A percentile compares a stretch with the other conserved stretches of the same genome.
Conservation (phyloP, 1,140 invertebrate species). For the Melanaphis sacchari region DNA sequence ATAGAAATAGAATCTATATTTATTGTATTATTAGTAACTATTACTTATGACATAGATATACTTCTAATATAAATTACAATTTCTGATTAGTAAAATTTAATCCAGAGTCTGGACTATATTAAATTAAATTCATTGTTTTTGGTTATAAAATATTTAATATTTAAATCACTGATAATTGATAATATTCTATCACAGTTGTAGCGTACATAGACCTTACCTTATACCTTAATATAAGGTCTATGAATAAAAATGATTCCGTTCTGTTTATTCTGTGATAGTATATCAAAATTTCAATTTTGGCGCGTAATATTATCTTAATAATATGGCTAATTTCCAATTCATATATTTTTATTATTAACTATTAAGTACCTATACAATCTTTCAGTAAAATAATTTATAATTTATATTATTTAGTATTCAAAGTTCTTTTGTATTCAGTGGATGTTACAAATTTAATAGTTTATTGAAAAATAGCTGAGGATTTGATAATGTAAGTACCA, state of each 20-base stretch:
- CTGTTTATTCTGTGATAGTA: not conserved
- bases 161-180: not conserved
- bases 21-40: too few species aligned
- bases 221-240: too few species aligned
- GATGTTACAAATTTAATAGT: not conserved
- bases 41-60: too few species aligned
- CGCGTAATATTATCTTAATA: slow-evolving; percentile 27
- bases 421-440: not conserved
- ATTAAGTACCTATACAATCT: not conserved
- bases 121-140: too few species aligned
- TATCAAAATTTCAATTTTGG: slow-evolving; percentile 23
- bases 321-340: not conserved
- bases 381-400: not conserved
- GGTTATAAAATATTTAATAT: not conserved
- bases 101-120: too few species aligned
- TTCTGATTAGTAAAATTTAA: too few species aligned
- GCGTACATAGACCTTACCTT: too few species aligned
- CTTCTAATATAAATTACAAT: too few species aligned
- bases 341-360: not conserved
- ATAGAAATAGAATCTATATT: too few species aligned
- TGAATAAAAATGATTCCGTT: too few species aligned
- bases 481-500: not conserved
- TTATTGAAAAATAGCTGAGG: not conserved
- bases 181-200: not conserved
- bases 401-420: not conserved